Evolutionary conservation across 2,888 invertebrate species (phyloP).

Genomic region (Zhengitettix transpicula): DNA sequence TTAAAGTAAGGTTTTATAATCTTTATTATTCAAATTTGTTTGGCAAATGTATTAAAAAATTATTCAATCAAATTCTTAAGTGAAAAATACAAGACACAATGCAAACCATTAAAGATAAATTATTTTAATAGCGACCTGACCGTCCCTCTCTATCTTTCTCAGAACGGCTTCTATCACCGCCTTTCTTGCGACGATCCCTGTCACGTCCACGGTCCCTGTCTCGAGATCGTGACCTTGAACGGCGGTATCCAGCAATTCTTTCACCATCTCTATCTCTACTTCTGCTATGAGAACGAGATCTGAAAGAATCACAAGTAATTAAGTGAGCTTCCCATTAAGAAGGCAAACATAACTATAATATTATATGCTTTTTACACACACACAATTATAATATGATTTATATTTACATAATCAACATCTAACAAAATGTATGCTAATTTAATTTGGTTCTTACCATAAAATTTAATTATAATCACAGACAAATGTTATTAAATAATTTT

Average conservation of each 20-base stretch:
- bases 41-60: too few species aligned
- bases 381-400: neutral
- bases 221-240: constrained; percentile 17
- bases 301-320: constrained; percentile 1
- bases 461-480: neutral
- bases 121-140: constrained; percentile 33
- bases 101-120: too few species aligned
- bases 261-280: constrained; percentile 38
- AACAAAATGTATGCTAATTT: neutral
- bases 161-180: constrained; percentile 14
- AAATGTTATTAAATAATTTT: too few species aligned
- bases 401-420: neutral
- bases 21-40: too few species aligned
- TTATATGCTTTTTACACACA: neutral
- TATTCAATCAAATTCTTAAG: too few species aligned
- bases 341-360: too few species aligned
- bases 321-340: too few species aligned
- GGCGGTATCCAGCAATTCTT: constrained; percentile 11
- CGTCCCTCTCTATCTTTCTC: constrained; percentile 30
- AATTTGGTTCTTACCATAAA: neutral
- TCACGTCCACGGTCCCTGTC: constrained; percentile 18
- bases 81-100: too few species aligned
- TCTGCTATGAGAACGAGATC: constrained; percentile 50
- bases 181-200: constrained; percentile 20
- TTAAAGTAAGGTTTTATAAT: too few species aligned